Percentiles rank a stretch among this genome's conserved stretches.
phyloP scores from a whole-genome alignment of 1,140 invertebrate genomes.

The Tribolium madens region DNA sequence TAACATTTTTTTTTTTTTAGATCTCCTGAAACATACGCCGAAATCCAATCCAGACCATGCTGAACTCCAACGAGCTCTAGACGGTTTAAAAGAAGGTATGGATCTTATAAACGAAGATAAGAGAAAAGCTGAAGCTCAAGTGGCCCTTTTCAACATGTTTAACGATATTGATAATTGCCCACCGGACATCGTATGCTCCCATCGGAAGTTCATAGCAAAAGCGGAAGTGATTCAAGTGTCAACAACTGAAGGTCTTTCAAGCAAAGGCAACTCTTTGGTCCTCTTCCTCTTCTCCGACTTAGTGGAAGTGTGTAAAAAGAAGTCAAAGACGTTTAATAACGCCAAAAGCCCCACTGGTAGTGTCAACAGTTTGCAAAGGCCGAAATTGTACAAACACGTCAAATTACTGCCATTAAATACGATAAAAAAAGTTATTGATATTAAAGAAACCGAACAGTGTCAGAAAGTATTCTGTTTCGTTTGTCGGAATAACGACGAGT shows the following conservation, averaged over 20 bases:
- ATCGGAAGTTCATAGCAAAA: slow-evolving; percentile 87
- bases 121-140: slow-evolving; percentile 92
- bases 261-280: slow-evolving; percentile 87
- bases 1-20: slow-evolving; percentile 67
- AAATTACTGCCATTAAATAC: slow-evolving; percentile 88
- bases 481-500: slow-evolving; percentile 83
- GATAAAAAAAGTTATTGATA: slow-evolving; percentile 92
- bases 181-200: slow-evolving; percentile 90
- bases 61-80: slow-evolving; percentile 86
- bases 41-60: slow-evolving; percentile 88
- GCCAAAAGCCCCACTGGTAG: slow-evolving; percentile 76
- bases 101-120: slow-evolving; percentile 98
- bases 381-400: slow-evolving; percentile 83
- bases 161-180: slow-evolving; percentile 98
- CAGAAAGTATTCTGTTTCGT: slow-evolving; percentile 90
- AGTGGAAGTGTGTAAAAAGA: slow-evolving; percentile 91
- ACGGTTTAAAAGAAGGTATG: slow-evolving; percentile 92
- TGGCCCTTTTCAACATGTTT: slow-evolving; percentile 97
- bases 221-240: slow-evolving; percentile 90
- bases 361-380: slow-evolving; percentile 64
- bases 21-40: slow-evolving; percentile 92
- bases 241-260: slow-evolving; percentile 79
- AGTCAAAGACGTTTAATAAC: slow-evolving; percentile 81
- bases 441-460: slow-evolving; percentile 89
- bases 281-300: slow-evolving; percentile 95